These are phyloP conservation scores for Cephalotes varians DNA, from an alignment of 2,888 invertebrate species.

Conservation along the genomic window DNA sequence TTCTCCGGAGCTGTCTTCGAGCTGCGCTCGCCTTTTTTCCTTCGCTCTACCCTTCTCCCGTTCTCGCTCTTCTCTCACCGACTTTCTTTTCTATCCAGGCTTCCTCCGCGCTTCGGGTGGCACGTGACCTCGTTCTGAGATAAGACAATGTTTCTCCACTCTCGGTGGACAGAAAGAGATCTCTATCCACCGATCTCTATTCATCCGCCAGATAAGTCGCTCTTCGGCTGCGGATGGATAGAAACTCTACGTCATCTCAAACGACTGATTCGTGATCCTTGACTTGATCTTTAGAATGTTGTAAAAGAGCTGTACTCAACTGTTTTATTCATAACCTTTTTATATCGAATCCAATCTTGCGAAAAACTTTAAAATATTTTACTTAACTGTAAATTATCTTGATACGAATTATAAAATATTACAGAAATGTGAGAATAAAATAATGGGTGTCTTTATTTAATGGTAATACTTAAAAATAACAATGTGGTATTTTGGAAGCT, in stretches of 20 bases:
- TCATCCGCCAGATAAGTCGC: slow-evolving; percentile 43
- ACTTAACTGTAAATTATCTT: neutral
- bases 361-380: neutral
- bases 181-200: slow-evolving; percentile 52
- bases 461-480: neutral
- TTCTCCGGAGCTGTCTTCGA: slow-evolving; percentile 54
- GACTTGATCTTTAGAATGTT: slow-evolving; percentile 5
- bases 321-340: neutral
- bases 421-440: neutral
- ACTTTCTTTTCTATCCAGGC: slow-evolving; percentile 50
- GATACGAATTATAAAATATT: neutral
- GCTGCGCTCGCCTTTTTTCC: slow-evolving; percentile 33
- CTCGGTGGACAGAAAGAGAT: slow-evolving; percentile 56
- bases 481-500: neutral
- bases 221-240: slow-evolving; percentile 17
- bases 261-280: slow-evolving; percentile 31
- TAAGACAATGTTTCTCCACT: slow-evolving; percentile 61
- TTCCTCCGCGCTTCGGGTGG: slow-evolving; percentile 43
- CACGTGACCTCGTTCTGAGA: slow-evolving; percentile 59
- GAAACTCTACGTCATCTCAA: slow-evolving; percentile 44
- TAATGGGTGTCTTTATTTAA: neutral
- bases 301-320: neutral
- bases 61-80: slow-evolving; percentile 34
- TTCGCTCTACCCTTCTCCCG: neutral
- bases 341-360: neutral